These are phyloP conservation scores for Danio jaintianensis DNA, from an alignment of 2,797 vertebrate species.

Conservation along the genomic window DNA sequence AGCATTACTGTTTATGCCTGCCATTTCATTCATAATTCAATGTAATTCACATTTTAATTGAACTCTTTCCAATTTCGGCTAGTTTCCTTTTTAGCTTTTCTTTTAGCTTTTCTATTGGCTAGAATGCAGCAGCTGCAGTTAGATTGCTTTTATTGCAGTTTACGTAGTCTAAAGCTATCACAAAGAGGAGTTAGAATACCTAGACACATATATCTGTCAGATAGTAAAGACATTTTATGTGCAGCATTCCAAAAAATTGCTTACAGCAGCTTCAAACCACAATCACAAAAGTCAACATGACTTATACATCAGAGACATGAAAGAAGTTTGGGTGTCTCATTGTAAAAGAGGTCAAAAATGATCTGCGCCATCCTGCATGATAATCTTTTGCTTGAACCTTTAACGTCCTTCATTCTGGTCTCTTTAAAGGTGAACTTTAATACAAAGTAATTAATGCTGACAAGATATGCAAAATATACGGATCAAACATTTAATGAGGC, in stretches of 20 bases:
- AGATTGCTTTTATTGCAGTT: background rate
- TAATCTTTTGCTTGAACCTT: slow-evolving; percentile 51
- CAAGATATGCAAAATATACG: slow-evolving; percentile 62
- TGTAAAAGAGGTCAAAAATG: slow-evolving; percentile 47
- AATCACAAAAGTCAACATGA: slow-evolving; percentile 31
- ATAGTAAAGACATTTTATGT: background rate
- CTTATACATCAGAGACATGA: slow-evolving; percentile 19
- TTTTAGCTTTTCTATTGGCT: background rate
- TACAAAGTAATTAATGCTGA: slow-evolving; percentile 64
- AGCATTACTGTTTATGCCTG: too few species aligned
- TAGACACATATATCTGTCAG: slow-evolving; percentile 14
- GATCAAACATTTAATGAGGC: slow-evolving; percentile 62
- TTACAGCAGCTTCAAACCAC: slow-evolving; percentile 16
- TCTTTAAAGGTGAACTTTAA: slow-evolving; percentile 64
- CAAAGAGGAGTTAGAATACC: slow-evolving; percentile 22
- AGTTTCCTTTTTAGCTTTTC: too few species aligned
- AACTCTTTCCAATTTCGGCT: too few species aligned
- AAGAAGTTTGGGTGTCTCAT: slow-evolving; percentile 33
- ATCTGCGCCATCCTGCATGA: slow-evolving; percentile 41
- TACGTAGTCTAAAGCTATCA: background rate
- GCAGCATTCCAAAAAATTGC: background rate
- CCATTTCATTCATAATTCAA: too few species aligned
- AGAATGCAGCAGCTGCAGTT: background rate
- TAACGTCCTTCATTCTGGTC: slow-evolving; percentile 56
- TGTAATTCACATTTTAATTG: too few species aligned